phyloP scores from a whole-genome alignment of 2,888 invertebrate species.

The Automeris io region DNA sequence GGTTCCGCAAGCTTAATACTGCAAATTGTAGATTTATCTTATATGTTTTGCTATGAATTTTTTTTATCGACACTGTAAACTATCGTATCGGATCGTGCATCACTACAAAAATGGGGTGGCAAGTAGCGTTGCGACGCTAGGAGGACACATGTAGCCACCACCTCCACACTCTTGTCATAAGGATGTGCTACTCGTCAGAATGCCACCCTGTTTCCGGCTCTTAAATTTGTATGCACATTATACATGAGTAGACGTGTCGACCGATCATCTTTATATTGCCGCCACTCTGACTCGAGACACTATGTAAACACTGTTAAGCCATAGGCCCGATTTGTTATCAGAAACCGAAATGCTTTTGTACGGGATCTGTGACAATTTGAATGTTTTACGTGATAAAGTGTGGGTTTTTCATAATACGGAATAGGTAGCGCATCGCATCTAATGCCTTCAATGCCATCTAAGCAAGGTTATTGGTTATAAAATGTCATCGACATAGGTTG shows the following conservation, averaged over 20 bases:
- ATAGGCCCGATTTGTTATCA: constrained; percentile 31
- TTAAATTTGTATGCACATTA: constrained; percentile 70
- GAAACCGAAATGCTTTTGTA: constrained; percentile 7
- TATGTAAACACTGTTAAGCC: constrained; percentile 41
- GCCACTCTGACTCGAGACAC: constrained; percentile 34
- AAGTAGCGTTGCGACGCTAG: constrained; percentile 41
- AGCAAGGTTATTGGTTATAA: too few relatives aligned
- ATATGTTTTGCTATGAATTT: too few relatives aligned
- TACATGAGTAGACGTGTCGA: constrained; percentile 62
- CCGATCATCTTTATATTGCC: constrained; percentile 64
- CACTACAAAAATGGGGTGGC: constrained; percentile 14
- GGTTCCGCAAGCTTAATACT: too few relatives aligned
- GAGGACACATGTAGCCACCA: constrained; percentile 59
- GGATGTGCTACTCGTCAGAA: constrained; percentile 44
- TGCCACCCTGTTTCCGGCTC: constrained; percentile 27
- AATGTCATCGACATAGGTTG: too few relatives aligned
- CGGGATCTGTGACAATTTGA: constrained; percentile 1
- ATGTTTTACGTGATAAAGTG: too few relatives aligned
- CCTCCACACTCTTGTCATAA: constrained; percentile 43
- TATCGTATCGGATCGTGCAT: too few relatives aligned
- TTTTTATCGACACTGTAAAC: too few relatives aligned
- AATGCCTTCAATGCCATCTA: too few relatives aligned
- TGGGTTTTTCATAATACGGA: too few relatives aligned
- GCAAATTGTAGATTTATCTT: too few relatives aligned
- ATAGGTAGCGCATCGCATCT: too few relatives aligned